These are phyloP conservation scores for Acronicta aceris DNA, from an alignment of 2,888 invertebrate species.

Conservation along the genomic window DNA sequence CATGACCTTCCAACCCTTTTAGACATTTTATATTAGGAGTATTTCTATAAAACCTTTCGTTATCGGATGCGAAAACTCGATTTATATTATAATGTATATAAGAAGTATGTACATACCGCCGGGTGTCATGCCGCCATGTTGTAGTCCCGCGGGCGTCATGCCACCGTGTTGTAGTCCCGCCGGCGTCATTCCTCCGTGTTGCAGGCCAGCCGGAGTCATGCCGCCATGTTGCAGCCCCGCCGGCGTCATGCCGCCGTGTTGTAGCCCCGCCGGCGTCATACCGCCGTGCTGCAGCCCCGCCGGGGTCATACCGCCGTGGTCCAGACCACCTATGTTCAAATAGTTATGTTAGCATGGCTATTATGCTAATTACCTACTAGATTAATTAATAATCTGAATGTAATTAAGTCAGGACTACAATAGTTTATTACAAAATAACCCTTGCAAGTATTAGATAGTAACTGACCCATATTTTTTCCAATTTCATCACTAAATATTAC, in stretches of 20 bases:
- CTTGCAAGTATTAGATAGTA: too few species aligned
- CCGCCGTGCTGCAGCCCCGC: background rate
- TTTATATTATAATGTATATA: too few species aligned
- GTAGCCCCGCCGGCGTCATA: slow-evolving; percentile 11
- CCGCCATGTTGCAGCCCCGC: slow-evolving; percentile 77
- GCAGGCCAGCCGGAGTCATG: slow-evolving; percentile 78
- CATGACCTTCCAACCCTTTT: too few species aligned
- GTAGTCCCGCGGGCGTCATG: slow-evolving; percentile 67
- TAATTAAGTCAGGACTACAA: too few species aligned
- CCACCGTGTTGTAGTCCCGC: slow-evolving; percentile 82
- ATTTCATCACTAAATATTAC: too few species aligned
- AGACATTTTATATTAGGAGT: too few species aligned
- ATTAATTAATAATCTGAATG: too few species aligned
- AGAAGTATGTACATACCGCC: slow-evolving; percentile 33
- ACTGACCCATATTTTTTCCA: too few species aligned
- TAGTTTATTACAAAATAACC: too few species aligned
- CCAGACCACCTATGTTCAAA: slow-evolving; percentile 1
- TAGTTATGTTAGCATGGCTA: background rate
- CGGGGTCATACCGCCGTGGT: background rate
- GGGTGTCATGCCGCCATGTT: slow-evolving; percentile 71
- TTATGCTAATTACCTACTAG: too few species aligned
- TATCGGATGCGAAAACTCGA: too few species aligned
- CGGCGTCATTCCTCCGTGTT: slow-evolving; percentile 55
- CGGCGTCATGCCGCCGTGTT: slow-evolving; percentile 78
- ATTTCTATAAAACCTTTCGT: too few species aligned